Conservation (phyloP, 1,140 invertebrate genomes). For the Cyphomyrmex costatus region DNA sequence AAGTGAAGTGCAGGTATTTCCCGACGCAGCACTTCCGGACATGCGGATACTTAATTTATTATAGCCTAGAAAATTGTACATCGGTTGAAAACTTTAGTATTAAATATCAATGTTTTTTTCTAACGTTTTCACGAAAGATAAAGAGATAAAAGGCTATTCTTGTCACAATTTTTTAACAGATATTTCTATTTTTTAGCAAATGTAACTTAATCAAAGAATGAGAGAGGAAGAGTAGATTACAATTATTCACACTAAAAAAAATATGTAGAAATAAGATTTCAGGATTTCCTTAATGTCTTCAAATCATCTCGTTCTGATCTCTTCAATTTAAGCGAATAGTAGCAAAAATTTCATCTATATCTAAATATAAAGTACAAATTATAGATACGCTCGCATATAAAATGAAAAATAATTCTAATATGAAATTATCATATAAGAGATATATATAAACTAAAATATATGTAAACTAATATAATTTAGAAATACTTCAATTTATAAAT, state of each 20-base stretch:
- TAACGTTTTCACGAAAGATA: background rate
- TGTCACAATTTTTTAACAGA: background rate
- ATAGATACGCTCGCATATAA: background rate
- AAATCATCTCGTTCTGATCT: background rate
- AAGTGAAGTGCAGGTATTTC: constrained; percentile 18
- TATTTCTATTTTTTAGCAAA: background rate
- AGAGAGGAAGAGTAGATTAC: background rate
- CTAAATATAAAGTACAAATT: background rate
- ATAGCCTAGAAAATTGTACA: background rate
- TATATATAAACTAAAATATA: too few relatives aligned
- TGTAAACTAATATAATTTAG: background rate
- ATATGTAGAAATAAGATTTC: background rate
- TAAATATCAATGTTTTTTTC: background rate
- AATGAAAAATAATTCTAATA: background rate
- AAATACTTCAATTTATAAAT: background rate
- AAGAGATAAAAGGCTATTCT: background rate
- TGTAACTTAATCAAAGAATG: background rate
- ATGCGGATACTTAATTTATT: background rate
- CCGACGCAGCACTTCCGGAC: constrained; percentile 32
- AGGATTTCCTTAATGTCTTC: background rate
- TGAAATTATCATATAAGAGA: too few relatives aligned
- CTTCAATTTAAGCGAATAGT: background rate
- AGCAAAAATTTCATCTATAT: background rate
- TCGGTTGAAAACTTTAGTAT: background rate
- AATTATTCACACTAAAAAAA: background rate